A percentile compares a stretch with the other conserved stretches of the same genome.
phyloP scores from a whole-genome alignment of 1,140 invertebrate species.

The Trachymyrmex septentrionalis region DNA sequence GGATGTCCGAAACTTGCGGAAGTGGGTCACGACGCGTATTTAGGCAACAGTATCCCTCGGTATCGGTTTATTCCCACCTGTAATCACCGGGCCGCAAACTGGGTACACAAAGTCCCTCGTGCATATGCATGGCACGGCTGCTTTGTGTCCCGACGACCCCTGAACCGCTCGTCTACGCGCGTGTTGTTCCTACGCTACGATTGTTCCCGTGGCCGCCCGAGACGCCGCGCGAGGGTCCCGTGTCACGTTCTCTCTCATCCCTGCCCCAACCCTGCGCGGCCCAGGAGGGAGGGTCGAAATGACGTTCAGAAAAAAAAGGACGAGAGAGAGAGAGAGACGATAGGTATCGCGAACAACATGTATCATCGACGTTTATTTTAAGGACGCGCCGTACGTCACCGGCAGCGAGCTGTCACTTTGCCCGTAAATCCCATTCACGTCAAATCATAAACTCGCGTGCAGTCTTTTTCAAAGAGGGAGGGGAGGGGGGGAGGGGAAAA shows the following conservation, averaged over 20 bases:
- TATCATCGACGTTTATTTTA: constrained; percentile 50
- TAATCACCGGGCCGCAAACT: constrained; percentile 71
- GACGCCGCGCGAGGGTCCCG: too few species aligned
- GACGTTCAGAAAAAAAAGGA: neutral
- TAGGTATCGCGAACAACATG: neutral
- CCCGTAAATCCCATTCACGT: constrained; percentile 67
- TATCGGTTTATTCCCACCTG: constrained; percentile 76
- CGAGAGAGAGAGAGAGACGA: neutral
- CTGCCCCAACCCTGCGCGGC: neutral
- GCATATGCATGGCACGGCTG: constrained; percentile 71
- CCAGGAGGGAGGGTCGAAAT: neutral
- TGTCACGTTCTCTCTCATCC: neutral
- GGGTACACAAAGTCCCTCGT: constrained; percentile 71
- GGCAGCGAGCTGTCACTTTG: constrained; percentile 44
- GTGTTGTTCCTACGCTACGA: constrained; percentile 52
- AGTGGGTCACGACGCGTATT: constrained; percentile 66
- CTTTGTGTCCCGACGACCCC: constrained; percentile 63
- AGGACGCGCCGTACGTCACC: constrained; percentile 30
- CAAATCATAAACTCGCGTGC: constrained; percentile 48
- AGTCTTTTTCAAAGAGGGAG: neutral
- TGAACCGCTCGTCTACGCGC: constrained; percentile 37
- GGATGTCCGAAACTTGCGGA: constrained; percentile 55
- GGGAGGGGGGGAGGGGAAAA: too few species aligned
- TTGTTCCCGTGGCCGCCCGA: constrained; percentile 47
- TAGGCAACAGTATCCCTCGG: constrained; percentile 65